Conservation (phyloP, 1,140 invertebrate genomes). For the Agrilus planipennis region DNA sequence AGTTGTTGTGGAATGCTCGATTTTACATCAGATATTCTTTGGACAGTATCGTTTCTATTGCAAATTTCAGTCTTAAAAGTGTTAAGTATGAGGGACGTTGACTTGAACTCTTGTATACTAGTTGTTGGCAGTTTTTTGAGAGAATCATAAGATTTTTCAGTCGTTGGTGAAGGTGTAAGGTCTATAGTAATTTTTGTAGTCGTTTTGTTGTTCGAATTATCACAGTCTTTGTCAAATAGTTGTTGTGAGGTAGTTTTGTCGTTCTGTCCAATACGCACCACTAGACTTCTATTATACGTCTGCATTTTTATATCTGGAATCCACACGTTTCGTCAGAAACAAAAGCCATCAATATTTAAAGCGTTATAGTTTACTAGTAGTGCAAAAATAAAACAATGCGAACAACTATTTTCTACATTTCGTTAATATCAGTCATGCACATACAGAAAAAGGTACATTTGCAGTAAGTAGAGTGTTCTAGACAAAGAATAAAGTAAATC, state of each 20-base stretch:
- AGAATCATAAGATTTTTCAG: slow-evolving; percentile 3
- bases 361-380: too few species aligned
- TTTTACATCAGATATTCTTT: slow-evolving; percentile 5
- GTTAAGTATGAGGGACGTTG: slow-evolving; percentile 32
- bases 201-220: slow-evolving; percentile 23
- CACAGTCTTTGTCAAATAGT: slow-evolving; percentile 27
- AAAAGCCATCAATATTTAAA: too few species aligned
- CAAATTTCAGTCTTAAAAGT: slow-evolving; percentile 22
- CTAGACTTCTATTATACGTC: slow-evolving; percentile 32
- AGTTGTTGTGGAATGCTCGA: slow-evolving; percentile 24
- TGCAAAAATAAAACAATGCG: too few species aligned
- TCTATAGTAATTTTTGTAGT: slow-evolving; percentile 36
- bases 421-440: slow-evolving; percentile 13
- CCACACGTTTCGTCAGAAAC: too few species aligned
- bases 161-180: slow-evolving; percentile 29
- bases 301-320: slow-evolving; percentile 19
- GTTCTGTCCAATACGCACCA: slow-evolving; percentile 29
- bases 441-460: slow-evolving; percentile 14
- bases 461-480: too few species aligned
- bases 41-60: slow-evolving; percentile 4
- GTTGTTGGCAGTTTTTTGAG: slow-evolving; percentile 13
- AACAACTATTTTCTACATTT: too few species aligned
- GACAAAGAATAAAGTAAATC: too few species aligned
- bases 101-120: slow-evolving; percentile 29
- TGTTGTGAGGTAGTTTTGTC: slow-evolving; percentile 23